Percentiles rank a stretch among this genome's conserved stretches.
Conservation (phyloP, 2,113 vertebrate genomes). For the Nestor notabilis region DNA sequence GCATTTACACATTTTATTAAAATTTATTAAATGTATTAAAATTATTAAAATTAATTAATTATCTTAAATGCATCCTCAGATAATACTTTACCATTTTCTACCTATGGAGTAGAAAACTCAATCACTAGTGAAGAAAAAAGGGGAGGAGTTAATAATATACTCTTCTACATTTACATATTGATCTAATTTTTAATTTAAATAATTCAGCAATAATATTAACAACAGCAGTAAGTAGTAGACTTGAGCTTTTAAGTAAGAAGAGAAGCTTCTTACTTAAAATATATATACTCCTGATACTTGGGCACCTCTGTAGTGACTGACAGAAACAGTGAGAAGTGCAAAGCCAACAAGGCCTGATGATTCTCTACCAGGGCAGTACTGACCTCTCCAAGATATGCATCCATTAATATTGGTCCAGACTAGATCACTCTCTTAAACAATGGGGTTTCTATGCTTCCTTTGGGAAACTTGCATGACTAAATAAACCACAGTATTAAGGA, state of each 20-base stretch:
- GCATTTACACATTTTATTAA: slow-evolving; percentile 42
- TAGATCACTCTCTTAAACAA: neutral
- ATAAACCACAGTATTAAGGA: neutral
- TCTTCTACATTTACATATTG: slow-evolving; percentile 6
- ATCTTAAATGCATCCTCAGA: slow-evolving; percentile 51
- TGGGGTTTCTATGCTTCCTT: neutral
- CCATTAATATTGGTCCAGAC: neutral
- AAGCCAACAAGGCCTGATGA: neutral
- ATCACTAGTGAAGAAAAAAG: slow-evolving; percentile 13
- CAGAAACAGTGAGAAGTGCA: neutral
- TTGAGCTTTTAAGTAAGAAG: neutral
- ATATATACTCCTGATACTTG: neutral
- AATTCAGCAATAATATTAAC: neutral
- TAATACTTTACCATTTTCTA: slow-evolving; percentile 26
- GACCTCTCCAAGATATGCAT: rapidly evolving
- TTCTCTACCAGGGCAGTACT: neutral
- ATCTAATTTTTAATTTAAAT: slow-evolving; percentile 26
- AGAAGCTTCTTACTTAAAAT: neutral
- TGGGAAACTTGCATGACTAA: neutral
- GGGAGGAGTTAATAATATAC: slow-evolving; percentile 13
- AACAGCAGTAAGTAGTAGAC: neutral
- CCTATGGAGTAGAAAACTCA: slow-evolving; percentile 33
- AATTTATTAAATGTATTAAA: too few species aligned
- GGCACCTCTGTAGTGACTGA: neutral
- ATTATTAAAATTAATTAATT: slow-evolving; percentile 40